These are phyloP conservation scores for Pelecanus crispus DNA, from an alignment of 2,113 vertebrate species.

Conservation along the genomic window DNA sequence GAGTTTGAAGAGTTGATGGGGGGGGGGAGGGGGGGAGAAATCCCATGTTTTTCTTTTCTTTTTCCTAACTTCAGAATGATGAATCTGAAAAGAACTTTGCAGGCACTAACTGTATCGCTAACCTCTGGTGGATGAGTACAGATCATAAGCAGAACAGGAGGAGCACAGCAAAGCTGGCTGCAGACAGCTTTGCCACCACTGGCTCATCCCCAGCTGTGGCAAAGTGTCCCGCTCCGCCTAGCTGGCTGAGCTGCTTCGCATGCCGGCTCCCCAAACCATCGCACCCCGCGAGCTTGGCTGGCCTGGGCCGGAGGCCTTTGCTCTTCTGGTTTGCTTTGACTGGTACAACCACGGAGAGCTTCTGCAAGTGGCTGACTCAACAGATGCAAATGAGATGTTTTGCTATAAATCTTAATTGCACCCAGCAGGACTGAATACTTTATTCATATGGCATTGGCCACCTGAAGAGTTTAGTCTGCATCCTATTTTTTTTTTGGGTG, in stretches of 20 bases:
- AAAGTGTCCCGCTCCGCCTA: neutral
- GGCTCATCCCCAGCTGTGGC: neutral
- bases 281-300: neutral
- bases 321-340: neutral
- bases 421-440: neutral
- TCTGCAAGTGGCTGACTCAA: neutral
- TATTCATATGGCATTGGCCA: neutral
- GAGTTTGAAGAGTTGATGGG: neutral
- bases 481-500: neutral
- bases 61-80: neutral
- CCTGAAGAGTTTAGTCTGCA: neutral
- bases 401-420: neutral
- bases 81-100: neutral
- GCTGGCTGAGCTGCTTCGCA: neutral
- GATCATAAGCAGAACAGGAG: neutral
- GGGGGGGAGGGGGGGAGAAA: fast-evolving
- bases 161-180: neutral
- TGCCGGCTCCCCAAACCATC: neutral
- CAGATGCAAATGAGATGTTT: neutral
- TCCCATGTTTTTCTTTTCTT: neutral
- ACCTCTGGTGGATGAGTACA: neutral
- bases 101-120: neutral
- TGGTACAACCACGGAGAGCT: neutral
- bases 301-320: neutral
- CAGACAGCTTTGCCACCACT: neutral